These are phyloP conservation scores for Neodiprion lecontei DNA, from an alignment of 1,140 invertebrate genomes.

Conservation along the genomic window DNA sequence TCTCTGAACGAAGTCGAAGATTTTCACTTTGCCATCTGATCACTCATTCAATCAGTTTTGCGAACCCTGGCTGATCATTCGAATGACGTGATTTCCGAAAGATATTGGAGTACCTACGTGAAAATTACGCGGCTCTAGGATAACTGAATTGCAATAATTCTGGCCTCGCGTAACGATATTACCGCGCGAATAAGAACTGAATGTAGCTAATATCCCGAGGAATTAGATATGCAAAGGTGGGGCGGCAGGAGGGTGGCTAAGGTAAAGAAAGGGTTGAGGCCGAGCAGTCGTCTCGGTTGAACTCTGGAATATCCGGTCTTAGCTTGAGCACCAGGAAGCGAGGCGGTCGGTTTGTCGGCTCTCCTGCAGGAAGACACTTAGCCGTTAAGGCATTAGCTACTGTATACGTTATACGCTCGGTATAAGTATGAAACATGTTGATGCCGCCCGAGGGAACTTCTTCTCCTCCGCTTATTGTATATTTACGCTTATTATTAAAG, in stretches of 20 bases:
- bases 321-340: too few relatives aligned
- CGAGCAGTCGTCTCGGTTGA: not conserved
- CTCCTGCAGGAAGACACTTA: too few relatives aligned
- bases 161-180: too few relatives aligned
- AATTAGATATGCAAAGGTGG: not conserved
- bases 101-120: not conserved
- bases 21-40: too few relatives aligned
- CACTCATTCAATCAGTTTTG: too few relatives aligned
- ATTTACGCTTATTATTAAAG: not conserved
- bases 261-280: slow-evolving; percentile 11
- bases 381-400: too few relatives aligned
- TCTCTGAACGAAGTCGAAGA: too few relatives aligned
- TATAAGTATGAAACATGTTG: slow-evolving; percentile 5
- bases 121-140: not conserved
- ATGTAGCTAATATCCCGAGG: not conserved
- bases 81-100: not conserved
- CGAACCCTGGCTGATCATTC: too few relatives aligned
- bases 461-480: not conserved
- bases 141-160: too few relatives aligned
- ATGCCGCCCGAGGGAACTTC: not conserved
- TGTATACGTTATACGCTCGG: too few relatives aligned
- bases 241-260: not conserved
- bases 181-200: not conserved
- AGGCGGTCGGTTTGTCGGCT: too few relatives aligned
- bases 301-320: not conserved